Conservation (phyloP, 2,113 vertebrate species). For the Megaptera novaeangliae region DNA sequence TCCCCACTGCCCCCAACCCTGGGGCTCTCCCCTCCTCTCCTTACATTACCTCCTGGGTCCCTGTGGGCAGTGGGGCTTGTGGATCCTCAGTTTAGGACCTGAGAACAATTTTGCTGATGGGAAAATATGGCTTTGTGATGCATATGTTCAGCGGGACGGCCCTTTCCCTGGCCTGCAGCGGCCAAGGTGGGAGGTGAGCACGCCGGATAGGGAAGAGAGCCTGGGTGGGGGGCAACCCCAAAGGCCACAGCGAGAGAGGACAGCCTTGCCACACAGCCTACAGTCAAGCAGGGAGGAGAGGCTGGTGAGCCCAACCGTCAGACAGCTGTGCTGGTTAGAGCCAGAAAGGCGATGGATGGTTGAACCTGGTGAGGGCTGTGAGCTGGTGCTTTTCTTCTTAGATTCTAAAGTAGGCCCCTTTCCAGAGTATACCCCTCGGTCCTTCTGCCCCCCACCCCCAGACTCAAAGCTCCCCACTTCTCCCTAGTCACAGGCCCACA, state of each 20-base stretch:
- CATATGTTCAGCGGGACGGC: not conserved
- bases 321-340: too few species aligned
- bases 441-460: not conserved
- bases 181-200: not conserved
- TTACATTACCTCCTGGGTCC: not conserved
- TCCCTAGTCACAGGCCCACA: too few species aligned
- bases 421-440: not conserved
- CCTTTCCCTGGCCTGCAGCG: not conserved
- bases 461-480: not conserved
- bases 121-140: not conserved
- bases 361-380: not conserved
- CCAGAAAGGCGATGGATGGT: too few species aligned
- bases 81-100: not conserved
- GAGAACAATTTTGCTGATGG: not conserved
- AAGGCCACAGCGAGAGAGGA: not conserved
- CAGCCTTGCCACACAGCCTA: not conserved
- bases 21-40: not conserved
- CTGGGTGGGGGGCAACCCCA: not conserved
- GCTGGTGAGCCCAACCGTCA: accelerated
- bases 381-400: not conserved
- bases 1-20: not conserved
- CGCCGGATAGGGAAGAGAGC: not conserved
- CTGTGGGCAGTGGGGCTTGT: not conserved
- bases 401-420: not conserved
- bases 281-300: not conserved